phyloP scores from a whole-genome alignment of 2,888 invertebrate species.

The Netelia fuscicornis region DNA sequence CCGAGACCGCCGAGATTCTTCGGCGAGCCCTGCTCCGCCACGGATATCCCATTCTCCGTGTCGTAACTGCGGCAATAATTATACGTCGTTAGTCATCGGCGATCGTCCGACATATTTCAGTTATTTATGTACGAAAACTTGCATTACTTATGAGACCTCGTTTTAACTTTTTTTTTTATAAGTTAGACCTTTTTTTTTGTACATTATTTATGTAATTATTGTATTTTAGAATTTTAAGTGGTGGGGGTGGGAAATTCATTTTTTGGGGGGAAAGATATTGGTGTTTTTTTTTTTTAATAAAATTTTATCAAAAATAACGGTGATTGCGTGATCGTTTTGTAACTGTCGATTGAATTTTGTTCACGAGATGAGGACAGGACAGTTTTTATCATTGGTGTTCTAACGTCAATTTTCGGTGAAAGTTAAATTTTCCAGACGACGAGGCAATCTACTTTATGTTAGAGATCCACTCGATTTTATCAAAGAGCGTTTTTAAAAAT shows the following conservation, averaged over 20 bases:
- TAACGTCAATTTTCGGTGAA: too few species aligned
- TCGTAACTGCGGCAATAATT: constrained; percentile 85
- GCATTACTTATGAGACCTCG: not conserved
- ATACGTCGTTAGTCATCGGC: constrained; percentile 62
- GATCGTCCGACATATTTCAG: not conserved
- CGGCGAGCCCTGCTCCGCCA: constrained; percentile 87
- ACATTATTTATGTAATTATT: not conserved
- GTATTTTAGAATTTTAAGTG: too few species aligned
- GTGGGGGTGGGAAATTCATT: not conserved
- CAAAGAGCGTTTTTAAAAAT: too few species aligned
- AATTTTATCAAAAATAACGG: not conserved
- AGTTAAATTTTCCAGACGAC: too few species aligned
- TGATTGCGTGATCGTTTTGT: too few species aligned
- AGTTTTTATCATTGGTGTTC: too few species aligned
- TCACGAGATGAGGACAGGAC: too few species aligned
- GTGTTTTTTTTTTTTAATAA: not conserved
- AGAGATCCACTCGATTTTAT: too few species aligned
- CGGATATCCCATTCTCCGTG: constrained; percentile 88
- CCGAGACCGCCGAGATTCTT: constrained; percentile 86
- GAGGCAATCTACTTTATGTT: too few species aligned
- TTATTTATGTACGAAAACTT: not conserved
- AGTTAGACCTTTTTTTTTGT: not conserved
- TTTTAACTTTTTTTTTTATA: not conserved
- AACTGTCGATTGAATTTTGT: too few species aligned
- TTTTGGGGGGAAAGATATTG: not conserved